Percentiles rank a stretch among this genome's conserved stretches.
phyloP scores from a whole-genome alignment of 2,797 vertebrate species.

The Cossypha polioptera region DNA sequence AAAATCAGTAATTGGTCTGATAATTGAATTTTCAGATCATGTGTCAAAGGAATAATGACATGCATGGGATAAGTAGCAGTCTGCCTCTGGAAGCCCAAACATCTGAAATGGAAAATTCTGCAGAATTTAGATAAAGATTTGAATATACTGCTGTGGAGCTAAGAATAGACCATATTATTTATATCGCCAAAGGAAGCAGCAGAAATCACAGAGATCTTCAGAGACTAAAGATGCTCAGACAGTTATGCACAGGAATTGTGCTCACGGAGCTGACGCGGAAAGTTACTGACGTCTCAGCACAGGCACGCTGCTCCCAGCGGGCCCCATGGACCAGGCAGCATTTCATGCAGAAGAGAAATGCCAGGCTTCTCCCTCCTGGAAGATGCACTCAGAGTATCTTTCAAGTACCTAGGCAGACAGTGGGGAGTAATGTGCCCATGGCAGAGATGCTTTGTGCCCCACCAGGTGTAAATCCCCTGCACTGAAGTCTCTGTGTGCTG shows the following conservation, averaged over 20 bases:
- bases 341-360: neutral
- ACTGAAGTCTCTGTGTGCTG: neutral
- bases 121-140: slow-evolving; percentile 46
- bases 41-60: slow-evolving; percentile 59
- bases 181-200: slow-evolving; percentile 23
- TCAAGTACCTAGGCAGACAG: neutral
- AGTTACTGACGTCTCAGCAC: neutral
- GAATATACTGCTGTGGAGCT: slow-evolving; percentile 25
- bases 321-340: neutral
- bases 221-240: slow-evolving; percentile 12
- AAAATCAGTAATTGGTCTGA: slow-evolving; percentile 70
- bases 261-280: neutral
- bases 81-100: slow-evolving; percentile 55
- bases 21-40: slow-evolving; percentile 72
- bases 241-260: neutral
- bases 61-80: slow-evolving; percentile 49
- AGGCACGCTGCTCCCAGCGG: neutral
- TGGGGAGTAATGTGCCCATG: rapidly evolving
- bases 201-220: slow-evolving; percentile 24
- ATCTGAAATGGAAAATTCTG: slow-evolving; percentile 45
- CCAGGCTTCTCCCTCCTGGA: neutral
- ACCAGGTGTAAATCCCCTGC: rapidly evolving
- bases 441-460: neutral
- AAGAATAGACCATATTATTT: slow-evolving; percentile 73
- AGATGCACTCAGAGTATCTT: neutral